These are phyloP conservation scores for Tragelaphus buxtoni DNA, from an alignment of 2,113 vertebrate genomes.

Conservation along the genomic window DNA sequence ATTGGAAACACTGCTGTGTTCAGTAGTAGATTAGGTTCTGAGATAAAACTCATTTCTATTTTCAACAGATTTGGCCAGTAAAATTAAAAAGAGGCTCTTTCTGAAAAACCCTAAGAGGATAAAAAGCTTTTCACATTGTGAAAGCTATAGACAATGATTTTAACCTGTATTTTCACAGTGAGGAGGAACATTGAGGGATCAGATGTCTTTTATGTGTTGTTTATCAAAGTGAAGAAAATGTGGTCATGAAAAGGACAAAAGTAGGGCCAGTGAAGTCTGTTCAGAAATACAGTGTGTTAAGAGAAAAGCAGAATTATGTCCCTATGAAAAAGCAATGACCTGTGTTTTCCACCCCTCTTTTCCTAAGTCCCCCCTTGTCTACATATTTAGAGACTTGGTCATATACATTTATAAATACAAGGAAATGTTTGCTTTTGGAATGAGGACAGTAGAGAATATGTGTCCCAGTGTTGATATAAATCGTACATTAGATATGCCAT, in stretches of 20 bases:
- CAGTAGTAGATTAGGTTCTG: slow-evolving; percentile 38
- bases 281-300: neutral
- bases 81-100: slow-evolving; percentile 15
- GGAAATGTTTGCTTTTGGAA: neutral
- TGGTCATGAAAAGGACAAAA: neutral
- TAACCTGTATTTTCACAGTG: neutral
- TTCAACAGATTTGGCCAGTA: slow-evolving; percentile 13
- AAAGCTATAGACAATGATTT: neutral
- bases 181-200: neutral
- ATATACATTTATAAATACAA: neutral
- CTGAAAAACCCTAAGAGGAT: slow-evolving; percentile 28
- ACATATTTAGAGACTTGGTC: neutral
- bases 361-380: neutral
- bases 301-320: neutral
- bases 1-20: neutral
- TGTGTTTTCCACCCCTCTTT: neutral
- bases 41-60: slow-evolving; percentile 52
- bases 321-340: neutral
- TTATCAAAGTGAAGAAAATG: neutral
- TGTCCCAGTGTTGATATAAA: neutral
- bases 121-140: slow-evolving; percentile 35
- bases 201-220: neutral
- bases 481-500: neutral
- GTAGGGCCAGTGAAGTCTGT: neutral
- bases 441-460: neutral